Base-by-base conservation (phyloP, 2,797 vertebrate species). In the Etheostoma nigrum region DNA sequence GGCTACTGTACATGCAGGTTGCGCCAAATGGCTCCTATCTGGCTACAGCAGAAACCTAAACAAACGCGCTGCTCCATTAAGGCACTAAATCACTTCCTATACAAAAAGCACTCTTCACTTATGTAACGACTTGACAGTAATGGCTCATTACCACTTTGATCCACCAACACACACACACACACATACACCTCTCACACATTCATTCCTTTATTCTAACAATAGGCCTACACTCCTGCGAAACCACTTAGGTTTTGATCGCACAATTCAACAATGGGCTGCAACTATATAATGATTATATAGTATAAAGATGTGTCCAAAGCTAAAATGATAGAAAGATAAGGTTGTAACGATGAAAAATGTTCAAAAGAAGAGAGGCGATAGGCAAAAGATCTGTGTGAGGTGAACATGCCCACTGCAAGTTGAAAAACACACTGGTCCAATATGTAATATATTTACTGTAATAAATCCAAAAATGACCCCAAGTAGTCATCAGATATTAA, bases 81-180 rank as follows among this genome's bases (percentile, higher is more conserved):
- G 61, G 75, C 69, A 59, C 81, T 62, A 84, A 87, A 87, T 89
- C 79, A 86, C 74, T 79, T 70, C 71, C 75, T 75, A 84, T 89
- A 86, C 80, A 83, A 87, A 59, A 92, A 86, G 79, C 82, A 68
- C 85, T 90, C 84, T 77, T 79, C 78, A 76, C 87, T 93, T 89
- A 90, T 70, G 49, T 88, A 92, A 94, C 67, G 27, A 86, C 82
- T 90, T 90, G 88, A 90, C 87, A 81, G 86, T 89, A 90, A 93
- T 91, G 91, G 92, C 89, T 93, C 83, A 69, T 93, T 92, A 92
- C 84, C 66, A 48, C 89, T 91, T 89, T 91, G 90, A 92, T 90
- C 90, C 92, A 90, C 90, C 91, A 82, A 92, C 92, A 91, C 87
- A 85, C 82, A 73, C 23, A 40, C 30, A 30, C 36, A 40, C 47